Percentiles rank a stretch among this genome's conserved stretches.
These are phyloP conservation scores for Aphidoletes aphidimyza DNA, from an alignment of 2,888 invertebrate species.

Conservation along the genomic window DNA sequence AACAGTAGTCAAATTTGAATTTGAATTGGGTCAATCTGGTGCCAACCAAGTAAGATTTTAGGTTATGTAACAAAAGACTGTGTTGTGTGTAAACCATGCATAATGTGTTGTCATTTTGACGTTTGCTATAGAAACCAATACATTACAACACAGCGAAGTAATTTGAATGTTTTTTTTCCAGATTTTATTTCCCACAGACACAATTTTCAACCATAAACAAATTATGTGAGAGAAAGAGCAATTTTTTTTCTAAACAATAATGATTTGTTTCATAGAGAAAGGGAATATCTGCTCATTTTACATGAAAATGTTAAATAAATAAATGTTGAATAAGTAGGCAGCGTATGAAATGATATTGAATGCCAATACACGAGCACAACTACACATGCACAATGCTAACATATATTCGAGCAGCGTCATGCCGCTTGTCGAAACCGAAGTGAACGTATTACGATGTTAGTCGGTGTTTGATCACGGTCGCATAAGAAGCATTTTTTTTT, in stretches of 20 bases:
- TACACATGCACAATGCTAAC: neutral
- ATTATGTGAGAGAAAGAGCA: too few species aligned
- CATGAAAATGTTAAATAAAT: neutral
- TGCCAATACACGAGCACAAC: neutral
- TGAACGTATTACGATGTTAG: neutral
- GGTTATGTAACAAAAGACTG: too few species aligned
- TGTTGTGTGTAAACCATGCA: neutral
- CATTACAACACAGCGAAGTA: too few species aligned
- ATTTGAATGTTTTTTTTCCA: too few species aligned
- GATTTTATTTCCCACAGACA: too few species aligned
- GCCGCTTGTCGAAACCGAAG: neutral
- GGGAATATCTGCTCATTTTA: neutral
- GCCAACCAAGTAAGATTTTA: too few species aligned
- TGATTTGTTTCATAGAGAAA: too few species aligned
- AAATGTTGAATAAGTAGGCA: neutral
- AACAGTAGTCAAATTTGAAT: too few species aligned
- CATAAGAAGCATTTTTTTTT: conserved; percentile 45
- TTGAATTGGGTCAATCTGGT: too few species aligned
- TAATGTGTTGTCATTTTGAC: conserved; percentile 8
- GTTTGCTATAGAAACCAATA: neutral
- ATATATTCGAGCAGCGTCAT: neutral
- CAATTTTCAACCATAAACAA: too few species aligned
- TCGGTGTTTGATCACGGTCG: conserved; percentile 50
- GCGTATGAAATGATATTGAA: neutral
- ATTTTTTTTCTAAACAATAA: too few species aligned